Percentiles rank a stretch among this genome's conserved stretches.
Evolutionary conservation across 1,140 invertebrate genomes (phyloP).

Genomic region (Elysia chlorotica): DNA sequence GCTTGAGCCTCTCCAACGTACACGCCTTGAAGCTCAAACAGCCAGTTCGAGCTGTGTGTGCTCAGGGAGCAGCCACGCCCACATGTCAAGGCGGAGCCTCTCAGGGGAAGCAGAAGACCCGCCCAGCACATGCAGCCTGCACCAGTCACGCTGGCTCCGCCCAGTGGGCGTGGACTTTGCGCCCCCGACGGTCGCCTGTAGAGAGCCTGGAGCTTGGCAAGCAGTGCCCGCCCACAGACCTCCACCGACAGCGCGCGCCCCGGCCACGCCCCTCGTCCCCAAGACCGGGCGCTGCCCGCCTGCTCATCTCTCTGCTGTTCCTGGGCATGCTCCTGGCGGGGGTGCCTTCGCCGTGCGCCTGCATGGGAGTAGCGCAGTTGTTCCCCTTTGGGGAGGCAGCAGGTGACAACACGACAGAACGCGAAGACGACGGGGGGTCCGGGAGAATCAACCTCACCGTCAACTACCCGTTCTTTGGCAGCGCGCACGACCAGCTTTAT

Average conservation of each 20-base stretch:
- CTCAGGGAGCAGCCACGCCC: no score
- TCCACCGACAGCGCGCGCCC: no score
- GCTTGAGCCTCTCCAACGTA: slow-evolving; percentile 7
- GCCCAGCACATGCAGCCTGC: no score
- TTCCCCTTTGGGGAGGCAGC: slow-evolving; percentile 11
- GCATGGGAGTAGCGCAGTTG: slow-evolving; percentile 13
- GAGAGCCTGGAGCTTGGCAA: no score
- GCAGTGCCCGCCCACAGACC: no score
- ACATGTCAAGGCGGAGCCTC: no score
- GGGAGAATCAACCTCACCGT: slow-evolving; percentile 21
- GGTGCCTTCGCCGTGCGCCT: neutral
- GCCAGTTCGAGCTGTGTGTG: no score
- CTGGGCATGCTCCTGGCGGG: slow-evolving; percentile 10
- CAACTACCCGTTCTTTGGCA: slow-evolving; percentile 28
- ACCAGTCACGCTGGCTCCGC: no score
- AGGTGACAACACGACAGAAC: slow-evolving; percentile 14
- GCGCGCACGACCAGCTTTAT: slow-evolving; percentile 26
- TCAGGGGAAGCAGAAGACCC: no score
- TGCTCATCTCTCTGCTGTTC: slow-evolving; percentile 1
- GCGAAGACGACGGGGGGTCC: slow-evolving; percentile 24
- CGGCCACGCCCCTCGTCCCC: neutral
- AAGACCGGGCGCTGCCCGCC: neutral
- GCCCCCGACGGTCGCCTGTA: no score
- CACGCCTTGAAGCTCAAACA: no score
- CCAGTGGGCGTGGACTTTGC: no score